A percentile compares a stretch with the other conserved stretches of the same genome.
Conservation (phyloP, 64 coral and sea anemone genomes). For the Acropora tenuis region DNA sequence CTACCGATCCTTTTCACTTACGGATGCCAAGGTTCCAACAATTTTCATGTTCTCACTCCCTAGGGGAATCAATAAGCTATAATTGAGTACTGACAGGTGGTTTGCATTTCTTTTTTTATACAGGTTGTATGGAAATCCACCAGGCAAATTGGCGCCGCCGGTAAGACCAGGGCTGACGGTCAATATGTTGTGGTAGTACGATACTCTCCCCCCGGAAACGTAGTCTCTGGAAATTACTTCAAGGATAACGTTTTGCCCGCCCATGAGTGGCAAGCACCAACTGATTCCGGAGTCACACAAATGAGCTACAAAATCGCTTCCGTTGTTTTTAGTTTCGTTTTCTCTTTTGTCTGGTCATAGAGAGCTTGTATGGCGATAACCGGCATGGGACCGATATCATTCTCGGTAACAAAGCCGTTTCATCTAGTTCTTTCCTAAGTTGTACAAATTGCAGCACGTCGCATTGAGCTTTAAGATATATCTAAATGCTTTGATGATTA, state of each 20-base stretch:
- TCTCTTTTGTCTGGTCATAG: background rate
- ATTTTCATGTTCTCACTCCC: no score
- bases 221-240: background rate
- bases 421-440: no score
- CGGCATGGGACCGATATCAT: no score
- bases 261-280: background rate
- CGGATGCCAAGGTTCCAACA: no score
- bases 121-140: constrained; percentile 23
- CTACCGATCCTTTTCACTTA: no score
- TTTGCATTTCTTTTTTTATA: no score
- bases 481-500: no score
- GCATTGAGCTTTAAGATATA: no score
- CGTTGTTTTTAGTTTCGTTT: background rate
- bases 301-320: background rate
- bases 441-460: no score
- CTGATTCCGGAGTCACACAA: background rate
- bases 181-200: background rate
- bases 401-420: no score
- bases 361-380: background rate
- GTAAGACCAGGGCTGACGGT: background rate
- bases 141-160: constrained; percentile 12
- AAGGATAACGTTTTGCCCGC: constrained; percentile 5
- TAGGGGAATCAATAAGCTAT: no score
- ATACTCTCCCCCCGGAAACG: constrained; percentile 11
- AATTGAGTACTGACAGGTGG: no score